Base-by-base conservation (phyloP, 2,888 invertebrate genomes). In the Drosophila neutralis region DNA sequence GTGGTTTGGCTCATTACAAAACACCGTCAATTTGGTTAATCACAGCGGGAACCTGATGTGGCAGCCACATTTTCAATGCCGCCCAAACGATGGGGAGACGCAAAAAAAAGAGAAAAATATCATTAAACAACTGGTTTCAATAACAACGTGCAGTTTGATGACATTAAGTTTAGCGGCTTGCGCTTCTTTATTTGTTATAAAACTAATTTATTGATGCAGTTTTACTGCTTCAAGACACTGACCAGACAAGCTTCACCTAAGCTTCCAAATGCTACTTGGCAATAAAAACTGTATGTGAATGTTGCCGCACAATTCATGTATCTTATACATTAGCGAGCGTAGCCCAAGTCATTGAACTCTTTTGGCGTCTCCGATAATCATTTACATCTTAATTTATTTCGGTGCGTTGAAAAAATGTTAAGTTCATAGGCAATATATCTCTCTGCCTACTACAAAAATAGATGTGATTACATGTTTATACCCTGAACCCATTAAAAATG, bases 61-160 rank as follows among this genome's bases (percentile, higher is more conserved):
- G 69, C 60, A 40, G 67, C 56, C 31, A 45, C 42, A 78, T 77
- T 89, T 83, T 85, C 89, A 85, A 87, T 87, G 89, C 66, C 89
- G 73, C 73, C 59, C 58, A 73, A 72, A 59, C 49, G 54, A 51
- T 51, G 73, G 56, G 62, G 68, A 40, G 67, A 64, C 4, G 33
- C 54, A 67, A 36, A 65, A 72, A 60, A 66, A 27, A 66, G 53
- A 76, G 11, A 57, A 38, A 56, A 45, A 42, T 24, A 45, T 24
- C 66, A 51, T 56, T 66, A 51, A 45, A 33, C 58, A 71, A 87
- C 83, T 73, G 75, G 83, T 82, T 86, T 35, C 45, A 53, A 63
- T 56, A 67, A 60, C 67, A 79, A 59, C 60, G 21, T 29, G 52
- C 68, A 87, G 84, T 87, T 87, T 89, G 74, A 76, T 76, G 89